Evolutionary conservation across 2,113 vertebrate species (phyloP), one percentile per base, ranked within the genome.

Genomic region (Casuarius casuarius): DNA sequence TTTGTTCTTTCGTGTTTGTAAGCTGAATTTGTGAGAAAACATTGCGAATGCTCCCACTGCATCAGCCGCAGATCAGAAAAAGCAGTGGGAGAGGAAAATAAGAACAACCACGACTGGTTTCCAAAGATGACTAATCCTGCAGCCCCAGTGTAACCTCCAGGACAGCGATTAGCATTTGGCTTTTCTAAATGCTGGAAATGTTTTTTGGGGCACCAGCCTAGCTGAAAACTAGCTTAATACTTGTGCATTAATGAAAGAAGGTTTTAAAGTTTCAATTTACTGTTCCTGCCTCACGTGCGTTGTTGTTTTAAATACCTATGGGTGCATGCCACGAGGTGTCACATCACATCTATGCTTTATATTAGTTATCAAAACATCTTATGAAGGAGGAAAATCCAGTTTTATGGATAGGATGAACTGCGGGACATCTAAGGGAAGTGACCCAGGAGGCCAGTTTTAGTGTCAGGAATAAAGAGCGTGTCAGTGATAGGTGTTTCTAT

Each of bases 1-100:
- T 96, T 96, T 91, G 46, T 89, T 95, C 66, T 87, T 76, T 82
- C 19, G 16, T 92, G 91, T 95, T 95, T 95, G 87, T 93, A 84
- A 75, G 87, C 83, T 88, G 94, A 86, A 90, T 87, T 95, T 82
- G 88, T 96, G 92, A 96, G 96, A 95, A 96, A 94, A 94, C 92
- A 86, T 90, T 48, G 91, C 75, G 81, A 94, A 83, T 76, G 92
- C 96, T 95, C 92, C 71, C 78, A 80, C 83, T 96, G 94, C 92
- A 82, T 66, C 87, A 97, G 66, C 58, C 84, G 2, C 51, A 82
- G 79, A 91, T 84, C 94, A 92, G 93, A 89, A 95, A 78, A 93
- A 95, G 58, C 91, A 95, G 92, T 93, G 84, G 95, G 89, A 96
- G 91, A 90, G 95, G 90, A 91, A 95, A 93, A 90, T 63, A 92